Percentiles rank a stretch among this genome's conserved stretches.
phyloP scores from a whole-genome alignment of 2,113 vertebrate genomes.

The Calonectris borealis region DNA sequence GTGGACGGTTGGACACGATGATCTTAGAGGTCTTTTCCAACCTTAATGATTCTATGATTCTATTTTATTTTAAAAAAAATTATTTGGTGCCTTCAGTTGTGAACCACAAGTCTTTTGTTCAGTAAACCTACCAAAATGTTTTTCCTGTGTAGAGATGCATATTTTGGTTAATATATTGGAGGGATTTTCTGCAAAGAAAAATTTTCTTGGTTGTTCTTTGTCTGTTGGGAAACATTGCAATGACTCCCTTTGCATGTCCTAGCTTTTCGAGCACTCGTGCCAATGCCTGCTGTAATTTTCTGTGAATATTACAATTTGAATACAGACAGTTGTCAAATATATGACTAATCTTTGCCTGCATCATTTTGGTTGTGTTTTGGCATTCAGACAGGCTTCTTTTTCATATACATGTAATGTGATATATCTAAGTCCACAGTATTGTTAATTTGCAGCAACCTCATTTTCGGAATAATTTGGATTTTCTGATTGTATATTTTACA shows the following conservation, averaged over 20 bases:
- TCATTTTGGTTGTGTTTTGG: constrained; percentile 37
- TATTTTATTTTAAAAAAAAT: not conserved
- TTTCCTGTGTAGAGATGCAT: not conserved
- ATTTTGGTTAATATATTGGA: not conserved
- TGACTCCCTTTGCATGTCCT: not conserved
- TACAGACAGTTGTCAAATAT: constrained; percentile 41
- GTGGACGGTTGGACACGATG: too few species aligned
- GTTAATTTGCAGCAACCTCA: not conserved
- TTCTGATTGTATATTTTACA: not conserved
- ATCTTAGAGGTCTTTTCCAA: too few species aligned
- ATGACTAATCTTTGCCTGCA: constrained; percentile 26
- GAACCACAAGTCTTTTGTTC: not conserved
- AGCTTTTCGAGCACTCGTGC: not conserved
- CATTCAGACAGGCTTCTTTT: constrained; percentile 34
- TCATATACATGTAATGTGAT: not conserved
- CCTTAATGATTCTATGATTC: too few species aligned
- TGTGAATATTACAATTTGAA: constrained; percentile 1
- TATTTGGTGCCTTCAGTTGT: not conserved
- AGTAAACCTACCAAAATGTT: not conserved
- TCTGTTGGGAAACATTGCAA: not conserved
- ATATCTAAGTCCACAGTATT: not conserved
- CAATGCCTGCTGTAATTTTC: constrained; percentile 2
- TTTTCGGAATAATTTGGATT: not conserved
- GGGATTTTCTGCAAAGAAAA: not conserved
- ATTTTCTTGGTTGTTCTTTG: not conserved